Percentiles rank a stretch among this genome's conserved stretches.
Evolutionary conservation across 2,797 vertebrate species (phyloP).

Genomic region (Morus bassanus): DNA sequence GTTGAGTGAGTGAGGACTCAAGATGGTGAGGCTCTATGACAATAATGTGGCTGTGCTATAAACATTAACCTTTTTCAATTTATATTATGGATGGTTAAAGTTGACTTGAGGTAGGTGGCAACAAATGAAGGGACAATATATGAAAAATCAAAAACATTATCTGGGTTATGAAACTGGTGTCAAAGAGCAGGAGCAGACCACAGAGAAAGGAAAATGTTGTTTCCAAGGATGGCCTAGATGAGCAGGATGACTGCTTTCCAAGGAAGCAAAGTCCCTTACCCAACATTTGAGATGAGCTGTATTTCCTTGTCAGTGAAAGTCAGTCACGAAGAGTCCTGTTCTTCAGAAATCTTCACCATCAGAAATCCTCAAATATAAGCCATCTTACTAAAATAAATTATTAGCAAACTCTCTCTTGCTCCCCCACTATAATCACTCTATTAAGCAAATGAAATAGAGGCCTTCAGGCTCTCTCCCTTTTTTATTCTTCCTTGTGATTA

Average conservation of each 20-base stretch:
- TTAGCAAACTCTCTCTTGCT: conserved; percentile 14
- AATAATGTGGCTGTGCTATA: not conserved
- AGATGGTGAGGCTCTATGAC: not conserved
- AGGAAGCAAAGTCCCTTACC: not conserved
- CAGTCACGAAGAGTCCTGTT: not conserved
- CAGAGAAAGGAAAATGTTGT: not conserved
- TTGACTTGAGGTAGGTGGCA: not conserved
- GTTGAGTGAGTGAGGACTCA: not conserved
- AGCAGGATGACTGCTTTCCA: not conserved
- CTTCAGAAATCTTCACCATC: conserved; percentile 13
- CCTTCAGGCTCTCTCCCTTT: conserved; percentile 54
- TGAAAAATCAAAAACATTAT: not conserved
- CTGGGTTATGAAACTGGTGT: not conserved
- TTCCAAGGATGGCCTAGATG: not conserved
- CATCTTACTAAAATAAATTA: conserved; percentile 57
- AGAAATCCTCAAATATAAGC: conserved; percentile 25
- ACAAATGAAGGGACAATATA: not conserved
- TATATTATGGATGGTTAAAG: not conserved
- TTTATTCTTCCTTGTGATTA: conserved; percentile 68
- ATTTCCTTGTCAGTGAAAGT: not conserved
- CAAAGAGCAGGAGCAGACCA: not conserved
- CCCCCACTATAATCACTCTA: conserved; percentile 43
- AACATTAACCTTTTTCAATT: not conserved
- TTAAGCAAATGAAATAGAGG: conserved; percentile 78
- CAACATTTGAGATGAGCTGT: not conserved